Conservation (phyloP, 1,140 invertebrate genomes). For the Radopholus similis region DNA sequence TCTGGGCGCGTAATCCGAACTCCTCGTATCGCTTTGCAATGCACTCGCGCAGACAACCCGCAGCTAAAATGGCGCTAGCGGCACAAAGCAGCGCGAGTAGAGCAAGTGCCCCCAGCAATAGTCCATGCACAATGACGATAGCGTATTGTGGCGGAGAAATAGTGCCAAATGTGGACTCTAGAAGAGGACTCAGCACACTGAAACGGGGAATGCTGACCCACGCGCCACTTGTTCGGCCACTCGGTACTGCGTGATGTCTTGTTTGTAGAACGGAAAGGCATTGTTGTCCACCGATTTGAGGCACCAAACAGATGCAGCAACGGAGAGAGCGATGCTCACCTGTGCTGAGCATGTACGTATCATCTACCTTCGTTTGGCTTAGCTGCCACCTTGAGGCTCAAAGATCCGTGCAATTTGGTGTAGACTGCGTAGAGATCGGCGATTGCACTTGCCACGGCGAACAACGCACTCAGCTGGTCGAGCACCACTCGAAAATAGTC, state of each 20-base stretch:
- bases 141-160: constrained; percentile 33
- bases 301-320: constrained; percentile 55
- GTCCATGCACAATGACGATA: constrained; percentile 50
- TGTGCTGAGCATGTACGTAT: constrained; percentile 12
- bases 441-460: constrained; percentile 47
- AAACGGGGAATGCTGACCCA: no score
- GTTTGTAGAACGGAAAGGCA: constrained; percentile 55
- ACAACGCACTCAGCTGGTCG: constrained; percentile 52
- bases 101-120: constrained; percentile 42
- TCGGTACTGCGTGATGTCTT: constrained; percentile 49
- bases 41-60: constrained; percentile 39
- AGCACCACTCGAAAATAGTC: constrained; percentile 58
- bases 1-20: not conserved
- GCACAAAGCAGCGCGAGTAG: constrained; percentile 44
- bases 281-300: constrained; percentile 57
- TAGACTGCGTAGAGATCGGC: constrained; percentile 49
- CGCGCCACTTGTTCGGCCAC: constrained; percentile 8
- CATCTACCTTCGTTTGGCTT: not conserved
- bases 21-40: not conserved
- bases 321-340: constrained; percentile 52
- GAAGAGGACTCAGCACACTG: constrained; percentile 10
- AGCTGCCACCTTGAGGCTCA: constrained; percentile 49
- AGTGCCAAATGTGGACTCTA: constrained; percentile 11
- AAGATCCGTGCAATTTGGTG: constrained; percentile 32
- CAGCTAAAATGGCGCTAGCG: constrained; percentile 44